Base-by-base conservation (phyloP, 23 tunicate species). In the Phallusia fumigata region DNA sequence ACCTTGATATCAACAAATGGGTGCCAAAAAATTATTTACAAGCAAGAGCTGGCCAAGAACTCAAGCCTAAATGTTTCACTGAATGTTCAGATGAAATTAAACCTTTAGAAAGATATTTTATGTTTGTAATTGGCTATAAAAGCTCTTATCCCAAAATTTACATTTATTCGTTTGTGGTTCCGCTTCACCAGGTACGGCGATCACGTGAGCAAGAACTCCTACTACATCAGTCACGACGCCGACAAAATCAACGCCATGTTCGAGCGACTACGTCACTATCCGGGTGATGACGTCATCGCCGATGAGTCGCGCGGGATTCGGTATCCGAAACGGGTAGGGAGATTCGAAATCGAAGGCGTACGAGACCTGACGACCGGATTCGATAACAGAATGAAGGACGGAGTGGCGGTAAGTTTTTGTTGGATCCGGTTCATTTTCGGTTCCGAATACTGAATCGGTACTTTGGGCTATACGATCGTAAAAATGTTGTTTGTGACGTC, bases 281-380 rank as follows among this genome's bases (percentile, higher is more conserved):
- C 69, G 28, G 69, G 69, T 58, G 44, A 77, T 40, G 79, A 85
- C 74, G 89, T 65, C 49, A 93, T 92, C 32, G 33, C 49, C 32
- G 91, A 92, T 82, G 58, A 72, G 30, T 64, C 74, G 31, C 72
- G 82, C 0, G 89, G 86, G 12, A 32, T 73, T 69, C 78, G 53
- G 13, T 93, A 88, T 52, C 93, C 98, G 22, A 33, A 65, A 40
- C 73, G 49, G 64, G 36, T 89, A 34, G 90, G 87, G 32, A 64
- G 86, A 36, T 95, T 89, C 65, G 79, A 50, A n/a, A 86, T 95
- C 79, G 26, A 45, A 19, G 90, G 86, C 22, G 83, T 95, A 30
- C 77, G 93, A 0, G 95, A 96, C 32, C 79, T 96, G 73, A 96
- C 97, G 0, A 89, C 99, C 0, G 99, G 99, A 30, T 96, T 91